A percentile compares a stretch with the other conserved stretches of the same genome.
These are phyloP conservation scores for Lomographa bimaculata DNA, from an alignment of 2,888 invertebrate genomes.

Conservation along the genomic window DNA sequence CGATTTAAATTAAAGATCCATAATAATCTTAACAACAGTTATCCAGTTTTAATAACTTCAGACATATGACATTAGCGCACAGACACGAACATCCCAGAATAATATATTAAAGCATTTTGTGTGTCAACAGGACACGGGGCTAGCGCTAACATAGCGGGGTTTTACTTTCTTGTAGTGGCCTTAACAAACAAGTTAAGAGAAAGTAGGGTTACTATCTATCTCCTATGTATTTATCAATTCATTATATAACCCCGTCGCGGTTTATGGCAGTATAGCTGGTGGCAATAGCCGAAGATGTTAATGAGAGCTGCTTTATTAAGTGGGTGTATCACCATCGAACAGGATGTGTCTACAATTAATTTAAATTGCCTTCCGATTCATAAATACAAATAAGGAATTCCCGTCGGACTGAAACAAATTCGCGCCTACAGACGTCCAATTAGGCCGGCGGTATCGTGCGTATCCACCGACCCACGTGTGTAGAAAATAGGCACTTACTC, in stretches of 20 bases:
- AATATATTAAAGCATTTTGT: conserved; percentile 69
- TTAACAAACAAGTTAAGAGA: conserved; percentile 81
- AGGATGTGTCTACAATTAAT: conserved; percentile 37
- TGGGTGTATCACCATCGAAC: conserved; percentile 35
- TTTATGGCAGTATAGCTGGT: conserved; percentile 30
- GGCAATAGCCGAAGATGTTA: conserved; percentile 32
- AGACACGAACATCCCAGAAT: conserved; percentile 60
- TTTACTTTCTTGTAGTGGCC: conserved; percentile 81
- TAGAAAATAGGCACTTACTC: conserved; percentile 76
- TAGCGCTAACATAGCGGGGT: conserved; percentile 77
- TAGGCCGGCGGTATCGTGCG: conserved; percentile 74
- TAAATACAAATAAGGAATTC: conserved; percentile 51
- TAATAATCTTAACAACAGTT: no score
- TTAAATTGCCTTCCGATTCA: conserved; percentile 38
- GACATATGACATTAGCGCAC: conserved; percentile 14
- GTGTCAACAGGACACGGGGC: conserved; percentile 80
- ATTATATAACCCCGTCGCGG: conserved; percentile 61
- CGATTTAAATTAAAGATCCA: no score
- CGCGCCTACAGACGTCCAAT: conserved; percentile 72
- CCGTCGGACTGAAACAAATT: conserved; percentile 67
- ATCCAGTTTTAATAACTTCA: background rate
- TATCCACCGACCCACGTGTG: conserved; percentile 77
- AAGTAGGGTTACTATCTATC: conserved; percentile 79
- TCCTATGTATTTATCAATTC: conserved; percentile 67
- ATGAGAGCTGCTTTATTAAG: conserved; percentile 19